A percentile compares a stretch with the other conserved stretches of the same genome.
Conservation (phyloP, 2,888 invertebrate genomes). For the Magallana nippona region DNA sequence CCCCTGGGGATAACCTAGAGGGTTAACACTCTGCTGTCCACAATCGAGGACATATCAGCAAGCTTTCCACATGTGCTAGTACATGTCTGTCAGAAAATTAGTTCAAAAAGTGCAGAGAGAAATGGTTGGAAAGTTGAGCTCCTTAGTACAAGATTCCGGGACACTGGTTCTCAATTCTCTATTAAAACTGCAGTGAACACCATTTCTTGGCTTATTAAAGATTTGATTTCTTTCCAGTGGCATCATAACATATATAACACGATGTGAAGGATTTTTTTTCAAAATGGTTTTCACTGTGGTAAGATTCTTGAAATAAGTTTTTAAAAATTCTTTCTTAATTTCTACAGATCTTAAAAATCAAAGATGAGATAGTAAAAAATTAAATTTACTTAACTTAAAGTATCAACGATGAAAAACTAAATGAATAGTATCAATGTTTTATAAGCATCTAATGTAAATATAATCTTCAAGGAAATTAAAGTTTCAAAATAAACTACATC, state of each 20-base stretch:
- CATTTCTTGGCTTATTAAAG: neutral
- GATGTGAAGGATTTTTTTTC: neutral
- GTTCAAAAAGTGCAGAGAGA: neutral
- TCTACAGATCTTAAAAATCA: no score
- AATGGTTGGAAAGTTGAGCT: neutral
- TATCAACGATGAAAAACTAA: no score
- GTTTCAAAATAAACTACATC: no score
- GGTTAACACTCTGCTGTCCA: neutral
- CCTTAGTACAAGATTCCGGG: neutral
- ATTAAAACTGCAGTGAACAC: neutral
- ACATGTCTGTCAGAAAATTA: neutral
- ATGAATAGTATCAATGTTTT: no score
- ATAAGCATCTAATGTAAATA: no score
- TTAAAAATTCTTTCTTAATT: no score
- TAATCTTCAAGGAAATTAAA: no score
- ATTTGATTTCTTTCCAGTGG: neutral
- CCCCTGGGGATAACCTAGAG: neutral
- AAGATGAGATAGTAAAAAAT: no score
- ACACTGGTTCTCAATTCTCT: neutral
- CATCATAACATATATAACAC: neutral
- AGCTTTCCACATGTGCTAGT: no score
- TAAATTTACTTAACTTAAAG: no score
- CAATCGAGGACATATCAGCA: no score
- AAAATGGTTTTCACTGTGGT: constrained; percentile 19
- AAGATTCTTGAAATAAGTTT: neutral